Evolutionary conservation across 2,888 invertebrate species (phyloP), one percentile per base, ranked within the genome.

Genomic region (Glaucopsyche alexis): DNA sequence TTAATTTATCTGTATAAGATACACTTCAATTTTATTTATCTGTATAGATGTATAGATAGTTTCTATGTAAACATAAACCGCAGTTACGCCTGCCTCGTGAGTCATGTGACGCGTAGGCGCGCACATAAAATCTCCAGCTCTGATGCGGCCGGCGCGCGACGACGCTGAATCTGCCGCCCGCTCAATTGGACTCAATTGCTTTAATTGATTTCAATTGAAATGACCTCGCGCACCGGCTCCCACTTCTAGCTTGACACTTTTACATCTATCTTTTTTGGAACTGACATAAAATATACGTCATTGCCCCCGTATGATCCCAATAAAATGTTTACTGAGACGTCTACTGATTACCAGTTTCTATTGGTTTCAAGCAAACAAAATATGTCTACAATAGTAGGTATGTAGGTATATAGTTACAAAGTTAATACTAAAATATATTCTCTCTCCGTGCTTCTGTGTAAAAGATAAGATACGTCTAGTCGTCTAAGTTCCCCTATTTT

Each of bases 261-360:
- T 91, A 90, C 90, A 91, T 91, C 90, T 89, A 92, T 91, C 91
- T 91, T 92, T 91, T 91, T 92, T 88, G 90, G 88, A 90, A 87
- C 85, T 90, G 90, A 88, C 90, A 90, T 89, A 87, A 88, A 89
- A 87, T 90, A 87, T 85, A 88, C 86, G 85, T 87, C 84, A 87
- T 87, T 87, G 84, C 80, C 79, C 79, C 79, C 81, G 84, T 71
- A 85, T 87, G 84, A 86, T 77, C 79, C 75, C 77, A 78, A 78
- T 77, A 78, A 79, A 79, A 77, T 77, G 13, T 47, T 69, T 47
- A 19, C 19, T 60, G 60, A 8, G 47, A 9, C 29, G 38, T 60
- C 60, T 60, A 60, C 29, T 60, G 1, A 16, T 19, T 29, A 29
- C 60, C 38, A 13, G 60, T 14, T 60, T 60, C 29, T 60, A 38